Conservation (phyloP, 2,888 invertebrate genomes). For the Chloroclystis v-ata region DNA sequence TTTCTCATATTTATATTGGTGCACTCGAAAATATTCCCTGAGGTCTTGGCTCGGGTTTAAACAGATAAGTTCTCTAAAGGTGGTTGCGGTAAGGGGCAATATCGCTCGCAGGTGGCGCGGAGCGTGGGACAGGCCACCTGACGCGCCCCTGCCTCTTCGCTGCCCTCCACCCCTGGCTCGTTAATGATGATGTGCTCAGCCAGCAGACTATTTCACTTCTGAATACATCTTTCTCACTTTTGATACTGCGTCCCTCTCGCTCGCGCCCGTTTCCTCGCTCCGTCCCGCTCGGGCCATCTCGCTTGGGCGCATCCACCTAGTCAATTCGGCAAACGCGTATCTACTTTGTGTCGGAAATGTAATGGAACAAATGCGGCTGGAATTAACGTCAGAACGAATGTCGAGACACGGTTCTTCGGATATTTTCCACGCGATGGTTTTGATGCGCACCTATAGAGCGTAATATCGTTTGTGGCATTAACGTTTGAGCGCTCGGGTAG, state of each 20-base stretch:
- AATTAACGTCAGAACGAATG: constrained; percentile 77
- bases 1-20: constrained; percentile 76
- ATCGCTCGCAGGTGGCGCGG: constrained; percentile 64
- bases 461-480: constrained; percentile 55
- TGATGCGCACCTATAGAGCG: constrained; percentile 66
- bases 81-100: constrained; percentile 60
- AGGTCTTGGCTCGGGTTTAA: constrained; percentile 52
- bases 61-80: constrained; percentile 56
- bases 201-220: constrained; percentile 86
- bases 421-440: constrained; percentile 77
- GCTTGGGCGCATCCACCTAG: constrained; percentile 76
- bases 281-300: constrained; percentile 60
- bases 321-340: constrained; percentile 78
- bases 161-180: constrained; percentile 82
- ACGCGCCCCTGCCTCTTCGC: constrained; percentile 78
- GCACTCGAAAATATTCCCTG: constrained; percentile 73
- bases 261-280: constrained; percentile 41
- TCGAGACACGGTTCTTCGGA: constrained; percentile 71
- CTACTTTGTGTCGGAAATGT: constrained; percentile 79
- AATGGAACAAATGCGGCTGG: constrained; percentile 79
- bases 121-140: constrained; percentile 79
- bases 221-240: constrained; percentile 81
- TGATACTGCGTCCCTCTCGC: constrained; percentile 62
- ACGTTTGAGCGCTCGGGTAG: constrained; percentile 24
- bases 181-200: constrained; percentile 88